Evolutionary conservation across 2,797 vertebrate genomes (phyloP), one percentile per base, ranked within the genome.

Genomic region (Micropoecilia bifurca): DNA sequence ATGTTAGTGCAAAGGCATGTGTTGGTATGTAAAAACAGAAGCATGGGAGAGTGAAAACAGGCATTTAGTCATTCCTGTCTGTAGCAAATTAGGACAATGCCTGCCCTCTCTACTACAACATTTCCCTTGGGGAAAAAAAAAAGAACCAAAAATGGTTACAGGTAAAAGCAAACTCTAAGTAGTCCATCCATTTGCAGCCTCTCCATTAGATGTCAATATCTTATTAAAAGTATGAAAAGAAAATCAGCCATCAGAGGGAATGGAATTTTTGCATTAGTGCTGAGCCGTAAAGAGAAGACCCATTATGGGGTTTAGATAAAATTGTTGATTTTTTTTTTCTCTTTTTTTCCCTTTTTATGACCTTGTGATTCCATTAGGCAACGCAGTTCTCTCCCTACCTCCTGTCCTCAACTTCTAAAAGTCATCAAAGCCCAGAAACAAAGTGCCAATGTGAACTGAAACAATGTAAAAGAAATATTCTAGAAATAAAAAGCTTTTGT

Each of bases 281-380:
- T 93, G 83, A 91, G 93, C 88, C 90, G 91, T 79, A 90, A 92
- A 94, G 91, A 93, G 91, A 88, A 90, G 89, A 82, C 76, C 95
- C 94, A 95, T 95, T 94, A 95, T 93, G 81, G 86, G 88, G 91
- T 94, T 94, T 91, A 80, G 89, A 92, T 93, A 89, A 89, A 92
- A 94, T 94, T 89, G 78, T 76, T 84, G 53, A 66, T 41, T 16
- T 80, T 89, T 90, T 89, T 82, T 82, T 84, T 30, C 12, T 57
- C 9, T 28, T 50, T 63, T 46, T 90, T 89, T 88, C 46, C 14
- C 85, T 90, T 90, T 89, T 91, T 92, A 90, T 93, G 94, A 95
- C 95, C 95, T 96, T 95, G 95, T 89, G 90, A 90, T 93, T 95
- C 95, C 94, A 96, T 96, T 96, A 96, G 92, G 89, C 91, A 91